These are phyloP conservation scores for Kuschelorhynchus macadamiae DNA, from an alignment of 2,888 invertebrate species.

Conservation along the genomic window DNA sequence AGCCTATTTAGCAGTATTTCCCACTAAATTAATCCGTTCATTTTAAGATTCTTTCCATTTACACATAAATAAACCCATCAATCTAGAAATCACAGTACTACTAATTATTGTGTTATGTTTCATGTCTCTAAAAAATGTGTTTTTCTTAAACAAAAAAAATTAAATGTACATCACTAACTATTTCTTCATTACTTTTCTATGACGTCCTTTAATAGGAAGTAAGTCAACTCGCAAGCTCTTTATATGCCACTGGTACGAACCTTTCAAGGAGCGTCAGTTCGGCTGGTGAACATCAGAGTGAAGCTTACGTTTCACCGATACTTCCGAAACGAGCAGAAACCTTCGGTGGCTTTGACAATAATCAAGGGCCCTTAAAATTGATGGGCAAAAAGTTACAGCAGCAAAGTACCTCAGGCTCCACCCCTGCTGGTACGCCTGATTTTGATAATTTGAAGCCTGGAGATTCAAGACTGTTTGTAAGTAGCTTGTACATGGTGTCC, in stretches of 20 bases:
- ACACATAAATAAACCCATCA: no score
- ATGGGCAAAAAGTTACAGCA: conserved; percentile 62
- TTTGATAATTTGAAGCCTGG: conserved; percentile 67
- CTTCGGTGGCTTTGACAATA: conserved; percentile 93
- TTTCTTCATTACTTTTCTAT: no score
- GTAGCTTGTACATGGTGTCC: no score
- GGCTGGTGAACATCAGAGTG: conserved; percentile 92
- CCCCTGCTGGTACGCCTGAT: conserved; percentile 64
- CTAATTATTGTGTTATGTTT: no score
- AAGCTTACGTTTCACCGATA: conserved; percentile 86
- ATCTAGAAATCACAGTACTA: no score
- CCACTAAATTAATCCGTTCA: no score
- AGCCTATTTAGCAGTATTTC: no score
- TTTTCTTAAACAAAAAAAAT: no score
- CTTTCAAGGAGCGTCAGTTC: conserved; percentile 93
- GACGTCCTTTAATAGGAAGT: conserved; percentile 78
- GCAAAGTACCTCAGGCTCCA: conserved; percentile 63
- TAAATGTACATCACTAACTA: no score
- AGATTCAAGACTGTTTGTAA: conserved; percentile 67
- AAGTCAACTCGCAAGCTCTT: conserved; percentile 80
- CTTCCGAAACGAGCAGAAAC: conserved; percentile 95
- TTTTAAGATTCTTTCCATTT: no score
- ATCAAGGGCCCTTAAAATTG: conserved; percentile 50
- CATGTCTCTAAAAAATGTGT: no score
- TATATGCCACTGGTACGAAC: conserved; percentile 82